Evolutionary conservation across 2,888 invertebrate genomes (phyloP), one percentile per base, ranked within the genome.

Genomic region (Macaria liturata): DNA sequence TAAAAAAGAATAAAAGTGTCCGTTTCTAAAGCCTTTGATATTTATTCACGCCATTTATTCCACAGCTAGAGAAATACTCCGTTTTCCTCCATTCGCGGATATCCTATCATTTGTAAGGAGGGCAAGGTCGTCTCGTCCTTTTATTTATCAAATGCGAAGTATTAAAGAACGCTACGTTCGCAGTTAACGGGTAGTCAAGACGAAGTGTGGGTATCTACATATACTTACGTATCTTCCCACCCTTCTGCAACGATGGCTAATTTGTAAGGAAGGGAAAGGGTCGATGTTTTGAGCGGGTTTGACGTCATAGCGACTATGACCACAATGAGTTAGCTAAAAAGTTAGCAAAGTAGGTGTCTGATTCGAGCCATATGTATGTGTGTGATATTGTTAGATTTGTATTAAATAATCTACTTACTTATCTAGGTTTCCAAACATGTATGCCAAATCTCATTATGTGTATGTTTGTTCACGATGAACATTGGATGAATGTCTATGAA

Each of bases 231-330:
- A 56, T 49, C 66, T 63, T 63, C 54, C 64, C 71, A 49, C 65
- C 62, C 68, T 70, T 68, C 70, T 69, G 68, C 68, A 74, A 61
- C 60, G 64, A 65, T 65, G 54, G 70, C 53, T 56, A 51, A 63
- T 49, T 44, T 46, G 44, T 62, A 55, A 61, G 43, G 64, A 52
- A 48, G 61, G 48, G 59, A 57, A 9, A 37, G 31, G 9, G 9
- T 9, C 1, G 20, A 20, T 20, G 20, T 20, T 20, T 20, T 20
- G 20, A 20, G 20, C 20, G 20, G 20, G 20, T 20, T 20, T 20
- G 20, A 20, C 20, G 20, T 20, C 20, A 20, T 20, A 20, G 20
- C 20, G 2, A 20, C 20, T 20, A 20, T 20, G 20, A 20, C 20
- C 20, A 20, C 20, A 20, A 20, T 20, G 20, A 20, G 20, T 20